Evolutionary conservation across 2,113 vertebrate species (phyloP), one percentile per base, ranked within the genome.

Genomic region (Callospermophilus lateralis): DNA sequence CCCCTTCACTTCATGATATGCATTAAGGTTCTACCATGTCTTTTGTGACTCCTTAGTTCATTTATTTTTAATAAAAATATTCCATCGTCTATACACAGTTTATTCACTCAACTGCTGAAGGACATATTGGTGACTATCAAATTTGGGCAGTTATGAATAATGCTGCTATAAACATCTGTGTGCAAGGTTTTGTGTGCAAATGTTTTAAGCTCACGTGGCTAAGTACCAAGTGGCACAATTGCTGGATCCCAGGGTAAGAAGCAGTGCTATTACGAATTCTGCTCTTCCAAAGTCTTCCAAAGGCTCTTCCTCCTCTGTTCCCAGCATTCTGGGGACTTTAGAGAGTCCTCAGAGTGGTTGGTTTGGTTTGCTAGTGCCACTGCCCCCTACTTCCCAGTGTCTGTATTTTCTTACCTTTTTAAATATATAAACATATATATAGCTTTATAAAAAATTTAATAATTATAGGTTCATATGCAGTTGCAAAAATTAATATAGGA

Each of bases 401-500:
- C 84, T 51, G 34, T 5, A 51, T 34, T 85, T 67, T 28, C 53
- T 63, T 80, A 67, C n/a, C 15, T 70, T 68, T 51, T 89, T 4
- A 72, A 51, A 61, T 16, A 58, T 1, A 58, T 58, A 58, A 9
- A 48, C 48, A 48, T 58, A 58, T 58, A 58, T 24, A 67, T 11
- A 74, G 26, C 4, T 73, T 37, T 24, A 20, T 17, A 26, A 51
- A 58, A 37, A 51, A 39, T 68, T 65, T 42, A 79, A 53, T 80
- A 63, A 89, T 61, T 61, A 3, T 34, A 80, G 24, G 45, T 73
- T 70, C 58, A 17, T 3, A 51, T 34, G 6, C 53, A 42, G 8
- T 63, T n/a, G 39, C 42, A 63, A 86, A 72, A 96, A 92, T 48
- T 77, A 6, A 78, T 68, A 83, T 76, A 17, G 65, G 77, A 73